Conservation (phyloP, 2,888 invertebrate genomes). For the Drosophila emarginata region DNA sequence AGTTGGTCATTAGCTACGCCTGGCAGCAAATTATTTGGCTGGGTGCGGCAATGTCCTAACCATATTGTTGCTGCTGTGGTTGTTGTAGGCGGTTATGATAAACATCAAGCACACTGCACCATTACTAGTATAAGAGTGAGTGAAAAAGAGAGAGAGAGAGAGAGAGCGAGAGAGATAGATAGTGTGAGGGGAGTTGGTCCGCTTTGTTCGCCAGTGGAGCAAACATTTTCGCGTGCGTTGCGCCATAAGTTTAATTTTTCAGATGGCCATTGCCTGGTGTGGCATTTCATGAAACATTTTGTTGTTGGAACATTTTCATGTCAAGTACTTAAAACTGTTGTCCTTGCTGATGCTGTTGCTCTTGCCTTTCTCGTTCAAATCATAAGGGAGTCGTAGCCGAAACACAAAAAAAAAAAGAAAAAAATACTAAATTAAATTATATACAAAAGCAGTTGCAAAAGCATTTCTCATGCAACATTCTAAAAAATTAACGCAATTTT, state of each 20-base stretch:
- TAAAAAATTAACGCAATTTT: slow-evolving; percentile 72
- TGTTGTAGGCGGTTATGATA: slow-evolving; percentile 71
- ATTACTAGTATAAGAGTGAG: slow-evolving; percentile 12
- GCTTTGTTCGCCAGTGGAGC: slow-evolving; percentile 41
- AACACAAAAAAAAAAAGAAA: slow-evolving; percentile 8
- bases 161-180: too few relatives aligned
- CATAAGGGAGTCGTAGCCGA: slow-evolving; percentile 46
- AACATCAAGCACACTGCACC: slow-evolving; percentile 56
- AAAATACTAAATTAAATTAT: slow-evolving; percentile 10
- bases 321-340: slow-evolving; percentile 64
- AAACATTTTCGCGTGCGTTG: slow-evolving; percentile 62
- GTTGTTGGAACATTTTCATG: slow-evolving; percentile 58
- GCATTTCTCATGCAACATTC: slow-evolving; percentile 50
- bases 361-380: slow-evolving; percentile 42
- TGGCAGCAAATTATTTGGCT: slow-evolving; percentile 67
- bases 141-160: too few relatives aligned
- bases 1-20: slow-evolving; percentile 72
- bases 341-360: slow-evolving; percentile 31
- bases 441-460: slow-evolving; percentile 36
- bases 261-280: slow-evolving; percentile 37
- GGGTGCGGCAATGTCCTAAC: slow-evolving; percentile 52
- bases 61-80: slow-evolving; percentile 61
- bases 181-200: neutral
- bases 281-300: slow-evolving; percentile 27
- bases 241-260: slow-evolving; percentile 57